Evolutionary conservation across 2,797 vertebrate genomes (phyloP).

Genomic region (Poecilia picta): DNA sequence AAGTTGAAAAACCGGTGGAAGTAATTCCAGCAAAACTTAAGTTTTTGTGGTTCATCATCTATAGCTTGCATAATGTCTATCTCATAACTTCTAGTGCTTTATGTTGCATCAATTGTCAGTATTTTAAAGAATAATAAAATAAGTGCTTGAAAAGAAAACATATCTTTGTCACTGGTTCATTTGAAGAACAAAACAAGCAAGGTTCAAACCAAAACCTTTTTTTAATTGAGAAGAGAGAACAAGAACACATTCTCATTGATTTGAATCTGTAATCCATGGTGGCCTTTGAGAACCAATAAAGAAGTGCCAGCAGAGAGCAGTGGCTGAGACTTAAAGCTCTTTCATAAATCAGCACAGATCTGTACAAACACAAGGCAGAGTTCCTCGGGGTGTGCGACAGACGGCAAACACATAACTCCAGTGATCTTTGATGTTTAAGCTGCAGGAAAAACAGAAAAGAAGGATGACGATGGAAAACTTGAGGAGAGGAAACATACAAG

Average conservation of each 20-base stretch:
- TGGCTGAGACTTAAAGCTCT: slow-evolving; percentile 13
- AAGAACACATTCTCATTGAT: slow-evolving; percentile 14
- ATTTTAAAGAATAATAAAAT: neutral
- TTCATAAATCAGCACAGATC: slow-evolving; percentile 43
- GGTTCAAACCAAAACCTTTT: neutral
- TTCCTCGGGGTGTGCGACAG: slow-evolving; percentile 24
- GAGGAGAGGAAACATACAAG: slow-evolving; percentile 14
- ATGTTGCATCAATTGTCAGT: neutral
- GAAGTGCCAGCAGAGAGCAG: slow-evolving; percentile 49
- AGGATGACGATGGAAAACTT: slow-evolving; percentile 1
- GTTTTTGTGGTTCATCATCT: too few species aligned
- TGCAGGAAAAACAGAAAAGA: slow-evolving; percentile 3
- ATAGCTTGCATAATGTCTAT: neutral
- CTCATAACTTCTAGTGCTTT: neutral
- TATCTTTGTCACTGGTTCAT: neutral
- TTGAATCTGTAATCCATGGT: slow-evolving; percentile 27
- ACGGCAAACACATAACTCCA: slow-evolving; percentile 14
- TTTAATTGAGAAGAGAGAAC: neutral
- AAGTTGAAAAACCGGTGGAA: neutral
- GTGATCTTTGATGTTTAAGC: slow-evolving; percentile 34
- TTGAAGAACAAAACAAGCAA: neutral
- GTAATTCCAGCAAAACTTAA: neutral
- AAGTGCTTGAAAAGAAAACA: neutral
- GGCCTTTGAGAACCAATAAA: slow-evolving; percentile 42
- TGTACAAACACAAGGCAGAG: slow-evolving; percentile 38